These are phyloP conservation scores for Parnassius glacialis DNA, from an alignment of 2,888 invertebrate species.

Conservation along the genomic window DNA sequence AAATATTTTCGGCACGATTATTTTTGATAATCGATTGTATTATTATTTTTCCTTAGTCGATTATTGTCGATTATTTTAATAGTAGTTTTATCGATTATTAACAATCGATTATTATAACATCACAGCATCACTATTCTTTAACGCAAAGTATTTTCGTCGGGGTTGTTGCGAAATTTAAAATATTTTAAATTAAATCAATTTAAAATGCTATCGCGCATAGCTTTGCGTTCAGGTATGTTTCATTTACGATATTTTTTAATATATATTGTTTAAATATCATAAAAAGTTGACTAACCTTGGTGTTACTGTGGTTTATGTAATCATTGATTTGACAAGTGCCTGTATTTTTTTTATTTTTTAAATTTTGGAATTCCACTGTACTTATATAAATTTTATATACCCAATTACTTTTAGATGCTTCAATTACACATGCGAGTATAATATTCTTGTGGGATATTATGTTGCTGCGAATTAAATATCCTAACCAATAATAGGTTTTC, in stretches of 20 bases:
- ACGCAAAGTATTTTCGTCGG: conserved; percentile 56
- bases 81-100: no score
- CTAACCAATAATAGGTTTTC: no score
- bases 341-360: conserved; percentile 9
- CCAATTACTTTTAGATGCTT: no score
- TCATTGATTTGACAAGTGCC: conserved; percentile 50
- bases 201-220: conserved; percentile 85
- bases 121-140: conserved; percentile 41
- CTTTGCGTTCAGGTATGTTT: conserved; percentile 84
- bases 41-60: no score
- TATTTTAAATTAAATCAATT: conserved; percentile 45
- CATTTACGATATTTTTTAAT: conserved; percentile 28
- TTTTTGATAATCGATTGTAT: no score
- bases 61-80: no score
- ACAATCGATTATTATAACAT: no score
- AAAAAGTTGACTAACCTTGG: conserved; percentile 49
- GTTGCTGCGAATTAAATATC: no score
- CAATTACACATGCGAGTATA: no score
- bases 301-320: conserved; percentile 76
- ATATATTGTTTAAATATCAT: conserved; percentile 22
- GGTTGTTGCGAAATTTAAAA: conserved; percentile 54
- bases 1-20: no score
- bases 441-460: no score
- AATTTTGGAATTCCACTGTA: neutral
- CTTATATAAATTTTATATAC: no score